A percentile compares a stretch with the other conserved stretches of the same genome.
Conservation (phyloP, 92 coral and sea anemone species). For the Meandrina meandrites region DNA sequence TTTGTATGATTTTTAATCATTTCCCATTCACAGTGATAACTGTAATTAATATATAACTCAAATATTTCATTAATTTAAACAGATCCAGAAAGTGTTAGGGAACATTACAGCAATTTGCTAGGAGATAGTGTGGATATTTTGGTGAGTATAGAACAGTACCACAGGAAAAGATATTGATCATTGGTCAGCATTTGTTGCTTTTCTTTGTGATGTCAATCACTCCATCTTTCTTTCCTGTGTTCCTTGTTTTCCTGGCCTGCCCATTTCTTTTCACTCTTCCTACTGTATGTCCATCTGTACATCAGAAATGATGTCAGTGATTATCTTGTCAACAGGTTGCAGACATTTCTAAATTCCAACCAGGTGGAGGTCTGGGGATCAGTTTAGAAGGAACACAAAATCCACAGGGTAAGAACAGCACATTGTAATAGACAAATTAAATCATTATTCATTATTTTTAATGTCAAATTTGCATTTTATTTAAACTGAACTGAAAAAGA, state of each 20-base stretch:
- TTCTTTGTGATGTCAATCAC: neutral
- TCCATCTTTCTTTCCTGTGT: neutral
- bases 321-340: conserved; percentile 65
- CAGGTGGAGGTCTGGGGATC: conserved; percentile 92
- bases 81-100: conserved; percentile 70
- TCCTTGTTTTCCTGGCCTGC: neutral
- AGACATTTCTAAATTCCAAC: conserved; percentile 83
- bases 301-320: neutral
- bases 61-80: neutral
- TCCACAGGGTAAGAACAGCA: conserved; percentile 64
- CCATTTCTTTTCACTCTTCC: neutral
- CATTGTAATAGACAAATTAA: neutral
- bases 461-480: neutral
- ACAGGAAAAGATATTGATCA: neutral
- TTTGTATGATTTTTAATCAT: neutral
- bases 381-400: conserved; percentile 96
- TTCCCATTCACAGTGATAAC: too few relatives aligned
- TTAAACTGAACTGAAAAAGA: too few relatives aligned
- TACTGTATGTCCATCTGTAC: neutral
- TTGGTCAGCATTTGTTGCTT: neutral
- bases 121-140: conserved; percentile 88
- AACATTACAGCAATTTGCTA: conserved; percentile 73
- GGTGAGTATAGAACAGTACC: conserved; percentile 42
- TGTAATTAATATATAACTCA: too few relatives aligned
- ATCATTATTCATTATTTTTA: neutral